Percentiles rank a stretch among this genome's conserved stretches.
Conservation (phyloP, 2,797 vertebrate genomes). For the Hydrophis major region DNA sequence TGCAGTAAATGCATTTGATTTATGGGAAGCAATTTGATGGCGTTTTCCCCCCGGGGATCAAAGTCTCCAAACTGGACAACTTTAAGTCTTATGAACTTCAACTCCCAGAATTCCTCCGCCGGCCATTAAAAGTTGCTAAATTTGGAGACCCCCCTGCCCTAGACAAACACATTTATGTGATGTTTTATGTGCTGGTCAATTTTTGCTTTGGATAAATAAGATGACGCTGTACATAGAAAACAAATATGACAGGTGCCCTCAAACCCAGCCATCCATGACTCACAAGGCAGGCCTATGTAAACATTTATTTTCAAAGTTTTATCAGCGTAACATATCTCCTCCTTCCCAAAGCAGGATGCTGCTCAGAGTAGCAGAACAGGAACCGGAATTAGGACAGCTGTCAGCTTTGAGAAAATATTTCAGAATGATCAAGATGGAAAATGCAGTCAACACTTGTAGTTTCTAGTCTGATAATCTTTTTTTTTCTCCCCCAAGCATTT, state of each 20-base stretch:
- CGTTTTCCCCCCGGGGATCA: background rate
- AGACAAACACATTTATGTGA: constrained; percentile 21
- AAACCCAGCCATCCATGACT: background rate
- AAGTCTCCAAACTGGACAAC: background rate
- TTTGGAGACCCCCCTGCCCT: background rate
- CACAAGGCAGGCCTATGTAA: constrained; percentile 37
- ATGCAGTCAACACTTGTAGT: constrained; percentile 56
- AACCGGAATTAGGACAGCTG: constrained; percentile 24
- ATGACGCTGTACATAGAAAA: constrained; percentile 43
- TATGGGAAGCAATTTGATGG: constrained; percentile 6
- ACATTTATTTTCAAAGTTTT: constrained; percentile 14
- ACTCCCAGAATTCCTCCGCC: background rate
- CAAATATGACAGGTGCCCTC: constrained; percentile 32
- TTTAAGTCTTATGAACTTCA: background rate
- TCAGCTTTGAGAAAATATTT: constrained; percentile 1
- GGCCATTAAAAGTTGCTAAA: background rate
- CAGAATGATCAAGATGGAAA: constrained; percentile 35
- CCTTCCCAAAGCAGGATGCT: constrained; percentile 13
- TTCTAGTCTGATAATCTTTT: constrained; percentile 55
- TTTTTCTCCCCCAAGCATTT: constrained; percentile 12
- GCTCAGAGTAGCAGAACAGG: background rate
- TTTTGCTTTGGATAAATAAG: constrained; percentile 51
- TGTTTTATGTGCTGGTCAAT: constrained; percentile 39
- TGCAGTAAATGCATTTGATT: constrained; percentile 1
- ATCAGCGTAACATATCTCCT: constrained; percentile 42